Evolutionary conservation across 2,888 invertebrate species (phyloP), one percentile per base, ranked within the genome.

Genomic region (Ischnura elegans): DNA sequence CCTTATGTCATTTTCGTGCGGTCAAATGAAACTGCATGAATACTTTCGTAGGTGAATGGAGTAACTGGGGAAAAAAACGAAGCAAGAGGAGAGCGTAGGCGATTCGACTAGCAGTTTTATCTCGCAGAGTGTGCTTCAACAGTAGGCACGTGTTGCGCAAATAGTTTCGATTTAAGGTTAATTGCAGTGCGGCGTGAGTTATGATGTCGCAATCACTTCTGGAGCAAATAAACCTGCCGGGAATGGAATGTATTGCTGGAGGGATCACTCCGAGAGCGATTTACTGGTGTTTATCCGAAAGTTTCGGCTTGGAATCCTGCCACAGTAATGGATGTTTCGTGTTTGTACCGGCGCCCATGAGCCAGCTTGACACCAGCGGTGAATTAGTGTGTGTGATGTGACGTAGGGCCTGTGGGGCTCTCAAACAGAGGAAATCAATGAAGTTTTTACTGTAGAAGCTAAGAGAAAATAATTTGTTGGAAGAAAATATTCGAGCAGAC

Each of bases 261-360:
- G 21, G 61, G 61, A n/a, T 61, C 6, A 61, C 25, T 21, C 61
- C 21, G 61, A 21, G 21, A n/a, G n/a, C 61, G 61, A 61, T 61
- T 61, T 61, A 61, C 61, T 21, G 25, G 61, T 61, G 61, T 61
- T 61, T 61, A 61, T 61, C 61, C 61, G 25, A 61, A 61, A 61
- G 61, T 61, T 61, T 21, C 61, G 61, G 61, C n/a, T 61, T 61
- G 61, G 61, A 13, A 61, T 61, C 25, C 61, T 61, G 61, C 61
- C 61, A 61, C 61, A n/a, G 61, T 61, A 61, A 61, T 61, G 61
- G 61, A 61, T 61, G 61, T 61, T 61, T 61, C 61, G 61, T 61
- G 61, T 61, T 61, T 61, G 61, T 61, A 61, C 25, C 55, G 25
- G 1, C n/a, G 25, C 61, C 61, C 19, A 25, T 61, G n/a, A n/a